These are phyloP conservation scores for Anguilla obscura DNA, from an alignment of 2,797 vertebrate species.

Conservation along the genomic window DNA sequence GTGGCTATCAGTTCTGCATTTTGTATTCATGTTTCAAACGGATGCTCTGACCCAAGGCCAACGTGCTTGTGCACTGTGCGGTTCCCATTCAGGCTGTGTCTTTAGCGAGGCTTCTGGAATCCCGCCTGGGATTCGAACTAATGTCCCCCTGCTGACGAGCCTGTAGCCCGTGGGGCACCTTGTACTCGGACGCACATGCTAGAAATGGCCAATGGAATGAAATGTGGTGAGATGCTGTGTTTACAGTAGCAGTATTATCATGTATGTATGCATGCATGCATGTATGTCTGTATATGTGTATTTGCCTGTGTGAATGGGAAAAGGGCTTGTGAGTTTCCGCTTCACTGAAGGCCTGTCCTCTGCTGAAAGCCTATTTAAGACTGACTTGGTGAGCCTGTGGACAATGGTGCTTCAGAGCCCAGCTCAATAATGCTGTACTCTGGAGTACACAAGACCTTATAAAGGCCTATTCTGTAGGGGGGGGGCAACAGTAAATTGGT, in stretches of 20 bases:
- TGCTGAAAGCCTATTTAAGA: neutral
- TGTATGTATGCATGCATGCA: neutral
- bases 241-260: neutral
- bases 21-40: neutral
- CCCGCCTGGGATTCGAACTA: neutral
- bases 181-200: neutral
- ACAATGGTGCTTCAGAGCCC: neutral
- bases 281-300: neutral
- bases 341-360: neutral
- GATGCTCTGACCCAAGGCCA: neutral
- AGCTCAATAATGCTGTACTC: neutral
- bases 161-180: neutral
- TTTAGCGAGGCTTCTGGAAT: neutral
- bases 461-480: neutral
- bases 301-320: slow-evolving; percentile 13
- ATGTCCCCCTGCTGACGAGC: neutral
- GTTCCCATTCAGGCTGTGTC: neutral
- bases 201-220: neutral
- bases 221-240: neutral
- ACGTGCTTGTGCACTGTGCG: neutral
- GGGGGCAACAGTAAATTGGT: neutral
- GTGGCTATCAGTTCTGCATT: neutral
- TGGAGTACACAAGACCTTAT: slow-evolving; percentile 14
- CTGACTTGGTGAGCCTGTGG: slow-evolving; percentile 9
- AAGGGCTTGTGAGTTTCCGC: neutral